Evolutionary conservation across 2,888 invertebrate genomes (phyloP), one percentile per base, ranked within the genome.

Genomic region (Drosophila nr. medialis): DNA sequence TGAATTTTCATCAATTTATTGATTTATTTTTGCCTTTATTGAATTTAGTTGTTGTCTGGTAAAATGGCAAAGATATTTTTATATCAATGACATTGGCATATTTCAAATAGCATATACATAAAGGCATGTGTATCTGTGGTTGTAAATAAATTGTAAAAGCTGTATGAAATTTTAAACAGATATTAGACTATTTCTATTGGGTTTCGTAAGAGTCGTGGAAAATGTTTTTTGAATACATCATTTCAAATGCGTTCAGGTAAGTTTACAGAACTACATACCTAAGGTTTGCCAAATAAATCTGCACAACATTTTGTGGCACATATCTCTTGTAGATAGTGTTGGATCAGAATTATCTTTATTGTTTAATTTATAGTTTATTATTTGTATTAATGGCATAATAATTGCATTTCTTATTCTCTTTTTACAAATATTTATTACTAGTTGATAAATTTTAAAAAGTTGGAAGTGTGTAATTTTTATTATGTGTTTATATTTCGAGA

Each of bases 131-230:
- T 40, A 45, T 64, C 32, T 53, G 54, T 64, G 65, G 40, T 55
- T 80, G 77, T 76, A 67, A 66, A 80, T 80, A 76, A 69, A 76
- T 29, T 70, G 42, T 64, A 66, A 59, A 65, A 54, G 51, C n/a
- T 27, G 45, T 60, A 56, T 76, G 66, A 50, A 53, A 66, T 63
- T 75, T 71, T 50, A 55, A 59, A 27, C 30, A 32, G 18, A 11
- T 58, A 8, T 49, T 18, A 7, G 18, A 24, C 27, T 58, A 24
- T 64, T 49, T 38, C 18, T 11, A 6, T 24, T 3, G 18, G 21
- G 24, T 36, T 30, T 21, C 18, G 4, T n/a, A 53, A 29, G 15
- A 34, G 13, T 45, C 4, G 15, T 29, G 18, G 10, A 18, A 42
- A 21, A 7, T 38, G 0, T 7, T 29, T 13, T 21, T 15, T 30